phyloP scores from a whole-genome alignment of 2,888 invertebrate genomes.

The Erebia epiphron region DNA sequence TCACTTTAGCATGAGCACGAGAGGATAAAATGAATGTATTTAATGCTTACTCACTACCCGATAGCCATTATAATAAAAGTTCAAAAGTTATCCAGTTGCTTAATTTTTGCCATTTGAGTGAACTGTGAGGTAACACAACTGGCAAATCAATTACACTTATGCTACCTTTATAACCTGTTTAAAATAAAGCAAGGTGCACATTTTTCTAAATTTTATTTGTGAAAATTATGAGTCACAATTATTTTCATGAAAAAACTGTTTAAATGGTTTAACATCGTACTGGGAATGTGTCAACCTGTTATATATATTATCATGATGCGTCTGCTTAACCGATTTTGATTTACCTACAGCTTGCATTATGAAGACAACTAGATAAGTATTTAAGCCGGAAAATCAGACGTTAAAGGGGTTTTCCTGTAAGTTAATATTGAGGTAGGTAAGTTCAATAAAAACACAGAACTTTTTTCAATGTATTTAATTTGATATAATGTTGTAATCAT shows the following conservation, averaged over 20 bases:
- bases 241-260: neutral
- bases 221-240: neutral
- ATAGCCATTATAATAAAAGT: slow-evolving; percentile 26
- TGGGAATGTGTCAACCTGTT: too few relatives aligned
- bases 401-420: too few relatives aligned
- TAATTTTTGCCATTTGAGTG: neutral
- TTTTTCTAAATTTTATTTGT: neutral
- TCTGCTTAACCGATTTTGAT: too few relatives aligned
- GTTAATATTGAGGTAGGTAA: too few relatives aligned
- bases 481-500: too few relatives aligned
- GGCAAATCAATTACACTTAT: neutral
- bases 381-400: too few relatives aligned
- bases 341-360: too few relatives aligned
- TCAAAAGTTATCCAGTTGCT: neutral
- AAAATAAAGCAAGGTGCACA: slow-evolving; percentile 7
- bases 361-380: too few relatives aligned
- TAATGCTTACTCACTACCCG: slow-evolving; percentile 35
- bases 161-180: slow-evolving; percentile 1
- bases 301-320: too few relatives aligned
- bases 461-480: too few relatives aligned
- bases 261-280: neutral
- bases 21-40: neutral
- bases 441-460: too few relatives aligned
- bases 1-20: too few relatives aligned
- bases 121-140: neutral